Evolutionary conservation across 2,113 vertebrate genomes (phyloP), one percentile per base, ranked within the genome.

Genomic region (Syngnathus scovelli): DNA sequence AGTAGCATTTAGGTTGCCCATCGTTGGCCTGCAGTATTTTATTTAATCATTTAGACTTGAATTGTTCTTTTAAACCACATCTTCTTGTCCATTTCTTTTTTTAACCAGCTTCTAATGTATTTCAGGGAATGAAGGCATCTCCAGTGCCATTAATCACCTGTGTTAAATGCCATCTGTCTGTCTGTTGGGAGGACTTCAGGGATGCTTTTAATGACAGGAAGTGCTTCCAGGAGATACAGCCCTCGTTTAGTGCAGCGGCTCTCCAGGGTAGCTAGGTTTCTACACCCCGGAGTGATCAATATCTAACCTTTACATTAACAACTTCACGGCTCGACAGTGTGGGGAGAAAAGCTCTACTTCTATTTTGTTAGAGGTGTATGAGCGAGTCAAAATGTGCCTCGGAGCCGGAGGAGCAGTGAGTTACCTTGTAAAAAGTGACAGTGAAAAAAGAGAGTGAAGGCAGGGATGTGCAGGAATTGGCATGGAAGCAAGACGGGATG

Each of bases 101-200:
- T 9, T 23, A 43, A 62, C 12, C 21, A 7, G 64, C 78, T 72
- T 33, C 61, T 52, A 21, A 59, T 69, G 43, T 68, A 61, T 77
- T 81, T 81, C 54, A 81, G 68, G 66, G 71, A 80, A 78, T 59
- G 70, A 64, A 72, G 52, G 68, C 75, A 70, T 78, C 83, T 80
- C 72, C 49, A 54, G 70, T 78, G 72, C 79, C 78, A 83, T 89
- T 85, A 74, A 87, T 87, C 83, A 88, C 74, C 68, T 71, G 67
- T 77, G 83, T 76, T 86, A 89, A 90, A 89, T 84, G 83, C 85
- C 89, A 90, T 88, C 84, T 88, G 87, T 86, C 85, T 86, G 44
- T 48, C 44, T 73, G 75, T 84, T 76, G 79, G 81, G 78, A 83
- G 72, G 81, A 84, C 87, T 88, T 86, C 70, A 52, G 82, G 86